Evolutionary conservation across 2,113 vertebrate species (phyloP).

Genomic region (Catagonus wagneri): DNA sequence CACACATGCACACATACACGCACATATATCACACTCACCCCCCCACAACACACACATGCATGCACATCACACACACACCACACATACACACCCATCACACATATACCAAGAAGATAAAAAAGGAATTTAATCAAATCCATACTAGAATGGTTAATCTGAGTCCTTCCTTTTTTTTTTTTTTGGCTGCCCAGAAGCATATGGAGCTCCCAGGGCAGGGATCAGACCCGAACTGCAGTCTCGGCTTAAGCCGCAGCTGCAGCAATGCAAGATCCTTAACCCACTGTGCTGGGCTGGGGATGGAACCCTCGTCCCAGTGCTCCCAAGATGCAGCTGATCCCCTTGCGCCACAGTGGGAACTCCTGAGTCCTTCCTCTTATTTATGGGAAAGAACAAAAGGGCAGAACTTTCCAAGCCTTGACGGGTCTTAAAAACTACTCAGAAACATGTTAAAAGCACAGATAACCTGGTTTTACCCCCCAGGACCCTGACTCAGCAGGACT

Average conservation of each 20-base stretch:
- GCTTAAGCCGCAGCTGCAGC: too few species aligned
- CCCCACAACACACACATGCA: neutral
- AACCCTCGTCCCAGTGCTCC: too few species aligned
- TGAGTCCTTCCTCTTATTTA: neutral
- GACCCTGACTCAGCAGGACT: neutral
- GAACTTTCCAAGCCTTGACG: neutral
- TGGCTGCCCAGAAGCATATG: too few species aligned
- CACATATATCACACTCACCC: neutral
- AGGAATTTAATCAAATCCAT: neutral
- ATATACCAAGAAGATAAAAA: neutral
- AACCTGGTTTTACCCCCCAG: too few species aligned
- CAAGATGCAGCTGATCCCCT: too few species aligned
- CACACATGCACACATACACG: neutral
- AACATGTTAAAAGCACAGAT: neutral
- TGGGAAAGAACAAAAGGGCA: neutral
- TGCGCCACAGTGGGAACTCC: too few species aligned
- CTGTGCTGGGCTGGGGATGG: too few species aligned
- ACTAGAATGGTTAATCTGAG: neutral
- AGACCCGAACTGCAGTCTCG: too few species aligned
- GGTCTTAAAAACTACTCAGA: neutral
- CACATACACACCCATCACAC: neutral
- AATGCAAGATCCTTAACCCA: too few species aligned
- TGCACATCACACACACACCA: neutral
- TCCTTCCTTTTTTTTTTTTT: too few species aligned
- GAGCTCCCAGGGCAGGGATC: too few species aligned